Evolutionary conservation across 2,797 vertebrate genomes (phyloP).

Genomic region (Malurus leucopterus): DNA sequence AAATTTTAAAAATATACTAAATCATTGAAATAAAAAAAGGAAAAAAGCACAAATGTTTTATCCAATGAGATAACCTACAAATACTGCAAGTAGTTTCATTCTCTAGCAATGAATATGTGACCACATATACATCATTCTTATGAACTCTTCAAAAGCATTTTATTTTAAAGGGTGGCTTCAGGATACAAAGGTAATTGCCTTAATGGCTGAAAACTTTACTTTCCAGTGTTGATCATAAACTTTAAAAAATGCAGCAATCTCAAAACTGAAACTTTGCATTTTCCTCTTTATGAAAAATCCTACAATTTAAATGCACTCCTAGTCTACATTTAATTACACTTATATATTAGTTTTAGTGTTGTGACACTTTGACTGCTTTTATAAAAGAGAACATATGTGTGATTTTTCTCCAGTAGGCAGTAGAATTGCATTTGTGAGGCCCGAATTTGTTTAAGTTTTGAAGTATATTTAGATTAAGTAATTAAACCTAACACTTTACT

Average conservation of each 20-base stretch:
- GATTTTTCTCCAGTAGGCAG: background rate
- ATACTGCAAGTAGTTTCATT: background rate
- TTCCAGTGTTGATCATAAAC: background rate
- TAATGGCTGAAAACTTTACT: background rate
- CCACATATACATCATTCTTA: background rate
- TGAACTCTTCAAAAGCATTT: background rate
- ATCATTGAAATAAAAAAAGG: background rate
- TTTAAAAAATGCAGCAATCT: background rate
- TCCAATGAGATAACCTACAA: background rate
- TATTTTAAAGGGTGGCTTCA: background rate
- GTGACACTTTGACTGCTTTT: background rate
- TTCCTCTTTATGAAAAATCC: background rate
- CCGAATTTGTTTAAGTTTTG: background rate
- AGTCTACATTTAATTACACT: background rate
- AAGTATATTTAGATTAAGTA: background rate
- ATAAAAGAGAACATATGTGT: background rate
- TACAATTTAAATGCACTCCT: background rate
- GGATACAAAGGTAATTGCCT: background rate
- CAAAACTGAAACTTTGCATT: background rate
- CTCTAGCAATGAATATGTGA: accelerated
- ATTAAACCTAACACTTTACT: background rate
- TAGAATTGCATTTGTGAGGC: background rate
- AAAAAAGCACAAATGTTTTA: background rate
- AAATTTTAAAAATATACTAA: background rate
- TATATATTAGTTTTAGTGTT: background rate